Evolutionary conservation across 2,888 invertebrate species (phyloP), one percentile per base, ranked within the genome.

Genomic region (Dermolepida albohirtum): DNA sequence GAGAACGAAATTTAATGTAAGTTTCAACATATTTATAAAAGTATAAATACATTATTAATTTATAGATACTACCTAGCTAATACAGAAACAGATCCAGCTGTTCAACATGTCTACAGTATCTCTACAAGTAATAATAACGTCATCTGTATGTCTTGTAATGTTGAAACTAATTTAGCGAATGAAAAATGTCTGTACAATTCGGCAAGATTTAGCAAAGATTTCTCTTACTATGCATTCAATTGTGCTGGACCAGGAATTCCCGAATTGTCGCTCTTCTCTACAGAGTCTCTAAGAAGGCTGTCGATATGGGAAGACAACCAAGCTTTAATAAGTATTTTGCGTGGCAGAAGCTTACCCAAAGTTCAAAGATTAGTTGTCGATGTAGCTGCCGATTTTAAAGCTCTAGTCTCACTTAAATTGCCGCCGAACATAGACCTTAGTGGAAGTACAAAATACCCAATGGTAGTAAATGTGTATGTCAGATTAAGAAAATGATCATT

Each of bases 161-260:
- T 89, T 51, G 82, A 81, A 22, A 84, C 84, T 1, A 85, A 86
- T 52, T 84, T 73, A 16, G 79, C 80, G 39, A 79, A 86, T 0
- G 83, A 81, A 8, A 79, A 82, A 14, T 93, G 93, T 78, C 83
- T 88, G n/a, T 90, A 89, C 81, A 91, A 91, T 77, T 85, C 85
- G 7, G 93, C 89, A 0, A 86, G 86, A 39, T 88, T 94, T 78
- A 94, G 93, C 80, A 81, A 81, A 8, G 88, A 87, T 66, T 87
- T 89, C 12, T 88, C 90, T 79, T 62, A 59, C n/a, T 90, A 93
- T 74, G 87, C 91, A 8, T 84, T 96, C 70, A 90, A 88, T 69
- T 96, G 97, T 75, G 87, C 89, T 51, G 98, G 97, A 0, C 97
- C 97, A 0, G 89, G 88, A 64, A 87, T 96, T 27, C 97, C 97